Percentiles rank a stretch among this genome's conserved stretches.
Evolutionary conservation across 2,797 vertebrate species (phyloP).

Genomic region (Diglossa cyanea): DNA sequence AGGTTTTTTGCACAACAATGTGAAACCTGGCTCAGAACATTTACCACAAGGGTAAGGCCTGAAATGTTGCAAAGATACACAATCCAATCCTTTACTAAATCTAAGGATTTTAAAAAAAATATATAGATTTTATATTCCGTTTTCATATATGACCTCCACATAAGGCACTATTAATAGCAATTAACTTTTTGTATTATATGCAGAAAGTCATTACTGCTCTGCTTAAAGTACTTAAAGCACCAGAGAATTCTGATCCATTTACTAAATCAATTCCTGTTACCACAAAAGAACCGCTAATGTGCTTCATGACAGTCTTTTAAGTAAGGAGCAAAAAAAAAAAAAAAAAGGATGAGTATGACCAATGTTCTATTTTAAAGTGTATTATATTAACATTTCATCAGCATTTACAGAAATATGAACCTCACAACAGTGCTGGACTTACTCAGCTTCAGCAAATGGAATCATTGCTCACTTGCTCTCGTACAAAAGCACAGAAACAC

Average conservation of each 20-base stretch:
- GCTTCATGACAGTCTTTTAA: conserved; percentile 30
- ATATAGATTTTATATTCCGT: background rate
- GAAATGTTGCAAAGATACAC: background rate
- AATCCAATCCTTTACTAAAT: background rate
- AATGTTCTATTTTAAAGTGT: conserved; percentile 28
- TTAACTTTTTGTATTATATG: conserved; percentile 50
- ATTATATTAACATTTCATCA: conserved; percentile 59
- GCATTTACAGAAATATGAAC: conserved; percentile 37
- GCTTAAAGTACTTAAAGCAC: conserved; percentile 50
- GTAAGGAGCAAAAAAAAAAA: background rate
- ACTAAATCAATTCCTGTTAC: conserved; percentile 61
- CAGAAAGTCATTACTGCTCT: conserved; percentile 55
- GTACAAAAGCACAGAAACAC: background rate
- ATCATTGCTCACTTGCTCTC: background rate
- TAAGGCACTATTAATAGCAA: conserved; percentile 48
- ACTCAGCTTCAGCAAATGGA: background rate
- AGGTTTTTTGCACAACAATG: background rate
- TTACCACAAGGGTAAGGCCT: background rate
- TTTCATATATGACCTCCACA: conserved; percentile 40
- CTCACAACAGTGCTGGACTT: background rate
- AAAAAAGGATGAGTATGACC: background rate
- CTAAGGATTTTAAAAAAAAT: background rate
- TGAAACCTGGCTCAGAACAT: background rate
- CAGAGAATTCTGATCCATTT: conserved; percentile 50
- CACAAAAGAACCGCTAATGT: conserved; percentile 55